Evolutionary conservation across 1,140 invertebrate genomes (phyloP), one percentile per base, ranked within the genome.

Genomic region (Nixonia krombeini): DNA sequence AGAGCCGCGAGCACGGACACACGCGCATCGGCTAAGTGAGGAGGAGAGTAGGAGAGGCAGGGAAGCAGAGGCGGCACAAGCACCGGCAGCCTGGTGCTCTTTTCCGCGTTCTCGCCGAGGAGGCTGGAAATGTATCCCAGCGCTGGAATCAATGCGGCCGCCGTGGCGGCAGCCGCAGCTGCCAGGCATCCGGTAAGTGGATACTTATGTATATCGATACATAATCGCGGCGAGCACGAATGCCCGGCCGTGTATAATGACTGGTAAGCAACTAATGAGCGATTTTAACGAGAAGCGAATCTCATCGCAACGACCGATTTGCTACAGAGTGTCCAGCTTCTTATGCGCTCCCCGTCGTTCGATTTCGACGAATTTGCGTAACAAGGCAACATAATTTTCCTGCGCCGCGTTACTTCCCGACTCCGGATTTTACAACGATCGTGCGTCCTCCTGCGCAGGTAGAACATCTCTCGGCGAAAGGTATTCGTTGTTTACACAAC

Each of bases 101-200:
- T 70, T 70, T 65, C 49, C 62, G 68, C 68, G 68, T 61, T 65
- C 51, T 63, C 63, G 58, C 50, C 29, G 49, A n/a, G n/a, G n/a
- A 63, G 53, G 52, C 53, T 66, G 70, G 44, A 86, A 70, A 88
- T 88, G 87, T 88, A 88, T 82, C 87, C 87, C 18, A 87, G 86
- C 80, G 85, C 87, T 76, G 88, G 88, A 83, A 88, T 89, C 80
- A 89, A 89, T 74, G 87, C 88, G 62, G 87, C 87, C 71, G 87
- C 87, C 50, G 87, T 87, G 70, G 87, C 87, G 53, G 88, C 87
- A 52, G 87, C 86, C 38, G 87, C 87, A 64, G 87, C 86, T 77
- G 87, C 87, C 23, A 85, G 88, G 67, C 88, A 89, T 84, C 87
- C 87, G 84, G 87, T 88, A 80, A 87, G 87, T 81, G 67, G 51